Evolutionary conservation across 1,140 invertebrate species (phyloP).

Genomic region (Achroia grisella): DNA sequence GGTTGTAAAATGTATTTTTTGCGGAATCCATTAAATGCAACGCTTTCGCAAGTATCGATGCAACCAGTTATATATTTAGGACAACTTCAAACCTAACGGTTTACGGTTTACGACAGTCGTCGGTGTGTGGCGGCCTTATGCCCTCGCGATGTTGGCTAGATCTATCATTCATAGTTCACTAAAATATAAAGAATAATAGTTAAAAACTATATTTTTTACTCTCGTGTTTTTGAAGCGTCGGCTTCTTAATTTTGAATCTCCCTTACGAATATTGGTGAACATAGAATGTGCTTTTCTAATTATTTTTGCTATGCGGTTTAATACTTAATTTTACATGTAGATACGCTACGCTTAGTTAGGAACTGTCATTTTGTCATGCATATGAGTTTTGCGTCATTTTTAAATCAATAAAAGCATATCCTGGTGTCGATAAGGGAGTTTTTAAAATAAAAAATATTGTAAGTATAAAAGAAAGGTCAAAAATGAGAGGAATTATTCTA

Average conservation of each 20-base stretch:
- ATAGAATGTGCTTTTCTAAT: slow-evolving; percentile 30
- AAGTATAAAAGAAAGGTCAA: slow-evolving; percentile 67
- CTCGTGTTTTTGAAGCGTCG: slow-evolving; percentile 33
- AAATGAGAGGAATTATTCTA: slow-evolving; percentile 65
- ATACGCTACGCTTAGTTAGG: slow-evolving; percentile 3
- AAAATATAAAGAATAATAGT: slow-evolving; percentile 15
- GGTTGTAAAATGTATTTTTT: no score
- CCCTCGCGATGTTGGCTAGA: background rate
- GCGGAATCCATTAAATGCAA: no score
- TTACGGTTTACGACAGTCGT: background rate
- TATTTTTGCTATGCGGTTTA: slow-evolving; percentile 65
- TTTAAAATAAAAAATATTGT: slow-evolving; percentile 44
- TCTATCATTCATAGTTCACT: background rate
- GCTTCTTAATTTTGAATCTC: slow-evolving; percentile 6
- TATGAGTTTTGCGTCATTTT: no score
- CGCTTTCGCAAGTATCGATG: background rate
- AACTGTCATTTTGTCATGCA: background rate
- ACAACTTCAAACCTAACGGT: background rate
- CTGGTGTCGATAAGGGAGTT: slow-evolving; percentile 36
- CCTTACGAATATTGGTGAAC: background rate
- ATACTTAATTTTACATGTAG: slow-evolving; percentile 13
- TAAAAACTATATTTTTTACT: slow-evolving; percentile 60
- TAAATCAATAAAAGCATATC: slow-evolving; percentile 39
- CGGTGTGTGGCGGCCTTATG: background rate
- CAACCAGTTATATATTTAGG: background rate